phyloP scores from a whole-genome alignment of 2,888 invertebrate species.

The Blastobasis lacticolella region DNA sequence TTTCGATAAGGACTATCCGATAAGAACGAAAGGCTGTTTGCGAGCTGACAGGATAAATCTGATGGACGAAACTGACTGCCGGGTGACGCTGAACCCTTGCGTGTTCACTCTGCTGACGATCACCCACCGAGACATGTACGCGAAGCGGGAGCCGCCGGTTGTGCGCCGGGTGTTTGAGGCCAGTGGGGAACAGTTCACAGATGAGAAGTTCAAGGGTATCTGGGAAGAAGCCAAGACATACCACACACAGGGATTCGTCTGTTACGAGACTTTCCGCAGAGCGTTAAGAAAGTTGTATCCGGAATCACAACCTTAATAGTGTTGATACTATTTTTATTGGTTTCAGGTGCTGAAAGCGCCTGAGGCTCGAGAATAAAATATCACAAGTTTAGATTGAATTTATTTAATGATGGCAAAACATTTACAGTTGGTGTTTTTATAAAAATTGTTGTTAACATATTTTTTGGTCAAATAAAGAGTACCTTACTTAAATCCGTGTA shows the following conservation, averaged over 20 bases:
- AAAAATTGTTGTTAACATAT: too few relatives aligned
- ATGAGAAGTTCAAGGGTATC: conserved; percentile 57
- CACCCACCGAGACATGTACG: conserved; percentile 54
- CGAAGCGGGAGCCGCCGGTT: conserved; percentile 37
- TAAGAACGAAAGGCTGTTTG: conserved; percentile 37
- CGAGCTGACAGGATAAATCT: conserved; percentile 40
- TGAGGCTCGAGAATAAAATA: too few relatives aligned
- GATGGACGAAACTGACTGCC: conserved; percentile 51
- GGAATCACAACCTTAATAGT: too few relatives aligned
- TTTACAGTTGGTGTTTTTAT: too few relatives aligned
- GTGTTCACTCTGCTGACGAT: conserved; percentile 44
- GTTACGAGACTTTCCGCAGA: conserved; percentile 66
- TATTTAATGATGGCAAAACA: too few relatives aligned
- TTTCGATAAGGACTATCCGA: conserved; percentile 51
- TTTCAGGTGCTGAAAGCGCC: too few relatives aligned
- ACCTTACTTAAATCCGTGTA: too few relatives aligned
- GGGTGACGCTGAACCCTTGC: conserved; percentile 42
- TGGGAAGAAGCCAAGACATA: conserved; percentile 66
- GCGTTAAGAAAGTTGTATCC: conserved; percentile 12
- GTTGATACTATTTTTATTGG: too few relatives aligned
- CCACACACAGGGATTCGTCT: conserved; percentile 68
- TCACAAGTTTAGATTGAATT: too few relatives aligned
- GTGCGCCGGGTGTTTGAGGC: conserved; percentile 68
- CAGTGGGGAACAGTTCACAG: conserved; percentile 61
- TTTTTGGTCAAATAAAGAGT: too few relatives aligned